Evolutionary conservation across 2,888 invertebrate species (phyloP).

Genomic region (Chrysolina oricalcia): DNA sequence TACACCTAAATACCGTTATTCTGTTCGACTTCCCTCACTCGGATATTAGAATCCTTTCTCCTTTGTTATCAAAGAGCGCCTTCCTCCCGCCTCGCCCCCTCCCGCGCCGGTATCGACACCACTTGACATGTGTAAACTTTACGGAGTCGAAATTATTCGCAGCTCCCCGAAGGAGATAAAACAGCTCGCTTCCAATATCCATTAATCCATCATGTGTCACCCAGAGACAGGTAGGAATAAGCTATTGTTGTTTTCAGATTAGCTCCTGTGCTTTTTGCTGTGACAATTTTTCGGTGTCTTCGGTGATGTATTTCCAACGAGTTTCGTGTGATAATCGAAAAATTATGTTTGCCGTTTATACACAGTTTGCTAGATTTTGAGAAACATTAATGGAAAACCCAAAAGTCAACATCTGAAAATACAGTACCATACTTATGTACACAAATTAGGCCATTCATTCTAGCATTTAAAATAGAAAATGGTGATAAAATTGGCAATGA

Average conservation of each 20-base stretch:
- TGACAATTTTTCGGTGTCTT: constrained; percentile 21
- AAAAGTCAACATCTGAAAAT: too few species aligned
- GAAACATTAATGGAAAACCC: too few species aligned
- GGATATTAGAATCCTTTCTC: constrained; percentile 69
- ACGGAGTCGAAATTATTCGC: constrained; percentile 65
- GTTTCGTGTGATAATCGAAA: too few species aligned
- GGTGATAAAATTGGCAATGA: too few species aligned
- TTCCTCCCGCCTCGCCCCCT: constrained; percentile 12
- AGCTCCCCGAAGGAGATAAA: constrained; percentile 64
- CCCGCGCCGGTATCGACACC: constrained; percentile 41
- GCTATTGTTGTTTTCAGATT: constrained; percentile 53
- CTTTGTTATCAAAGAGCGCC: constrained; percentile 68
- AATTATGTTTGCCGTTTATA: too few species aligned
- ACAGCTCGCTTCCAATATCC: constrained; percentile 81
- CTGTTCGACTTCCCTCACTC: constrained; percentile 55
- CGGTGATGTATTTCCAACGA: neutral
- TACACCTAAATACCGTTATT: constrained; percentile 46
- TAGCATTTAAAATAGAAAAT: too few species aligned
- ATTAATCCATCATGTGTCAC: constrained; percentile 85
- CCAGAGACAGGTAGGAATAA: constrained; percentile 53
- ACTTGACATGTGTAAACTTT: constrained; percentile 62
- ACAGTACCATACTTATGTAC: too few species aligned
- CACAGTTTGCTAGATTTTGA: too few species aligned
- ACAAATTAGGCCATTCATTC: too few species aligned
- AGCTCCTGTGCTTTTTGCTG: constrained; percentile 15